Conservation (phyloP, 2,797 vertebrate species). For the Psittacula echo region DNA sequence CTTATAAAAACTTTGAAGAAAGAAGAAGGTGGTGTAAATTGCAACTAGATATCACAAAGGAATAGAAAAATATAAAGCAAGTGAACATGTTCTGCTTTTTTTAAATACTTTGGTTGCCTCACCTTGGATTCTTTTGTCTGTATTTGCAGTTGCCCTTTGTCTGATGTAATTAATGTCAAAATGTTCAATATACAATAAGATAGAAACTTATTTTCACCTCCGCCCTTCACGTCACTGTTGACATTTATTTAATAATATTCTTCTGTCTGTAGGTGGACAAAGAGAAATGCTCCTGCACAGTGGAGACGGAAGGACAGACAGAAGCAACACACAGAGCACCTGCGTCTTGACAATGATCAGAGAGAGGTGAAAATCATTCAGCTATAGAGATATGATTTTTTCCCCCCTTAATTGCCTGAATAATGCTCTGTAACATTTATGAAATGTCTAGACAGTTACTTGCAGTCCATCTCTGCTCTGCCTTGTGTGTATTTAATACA, state of each 20-base stretch:
- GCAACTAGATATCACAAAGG: not conserved
- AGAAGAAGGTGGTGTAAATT: not conserved
- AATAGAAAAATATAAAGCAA: not conserved
- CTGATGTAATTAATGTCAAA: not conserved
- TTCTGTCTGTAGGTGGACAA: slow-evolving; percentile 86
- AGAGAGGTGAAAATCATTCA: slow-evolving; percentile 86
- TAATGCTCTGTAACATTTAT: not conserved
- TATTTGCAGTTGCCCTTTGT: not conserved
- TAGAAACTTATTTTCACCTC: not conserved
- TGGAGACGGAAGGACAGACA: slow-evolving; percentile 95
- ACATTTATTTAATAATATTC: not conserved
- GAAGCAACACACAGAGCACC: slow-evolving; percentile 96
- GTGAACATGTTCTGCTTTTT: not conserved
- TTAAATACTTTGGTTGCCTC: not conserved
- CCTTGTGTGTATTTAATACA: not conserved
- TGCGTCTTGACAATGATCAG: slow-evolving; percentile 97
- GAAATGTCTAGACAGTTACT: not conserved
- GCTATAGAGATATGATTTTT: not conserved
- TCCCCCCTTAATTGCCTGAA: not conserved
- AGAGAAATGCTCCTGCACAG: slow-evolving; percentile 97
- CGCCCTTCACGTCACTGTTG: not conserved
- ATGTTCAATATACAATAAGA: not conserved
- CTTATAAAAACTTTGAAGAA: not conserved
- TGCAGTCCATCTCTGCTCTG: not conserved
- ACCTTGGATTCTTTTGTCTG: not conserved